Base-by-base conservation (phyloP, 1,140 invertebrate genomes). In the Olivierus martensii region DNA sequence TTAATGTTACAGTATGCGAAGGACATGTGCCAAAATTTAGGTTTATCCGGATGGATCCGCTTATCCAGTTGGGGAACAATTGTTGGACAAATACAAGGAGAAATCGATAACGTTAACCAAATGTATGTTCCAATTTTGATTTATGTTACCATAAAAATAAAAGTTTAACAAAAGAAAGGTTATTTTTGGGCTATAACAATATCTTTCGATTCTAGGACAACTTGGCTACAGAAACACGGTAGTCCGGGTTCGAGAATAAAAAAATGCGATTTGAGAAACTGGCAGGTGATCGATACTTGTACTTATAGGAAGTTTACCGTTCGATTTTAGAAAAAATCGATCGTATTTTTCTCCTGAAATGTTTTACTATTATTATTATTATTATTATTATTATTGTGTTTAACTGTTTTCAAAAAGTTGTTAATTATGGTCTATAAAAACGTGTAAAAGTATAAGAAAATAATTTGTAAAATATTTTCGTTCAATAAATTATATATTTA, bases 241-340 rank as follows among this genome's bases (percentile, higher is more conserved):
- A 86, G 84, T 55, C 87, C 87, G 1, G 84, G 84, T 45, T 81
- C 82, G 63, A 75, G 84, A 69, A 87, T 92, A 53, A 79, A 89
- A 55, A 77, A 77, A 43, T 84, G 84, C 62, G 83, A 88, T 56
- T 73, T 90, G 21, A 76, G 75, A 43, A 88, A 89, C 67, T 83
- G 82, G 77, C 79, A 84, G 62, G 83, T 80, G 61, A 72, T 88
- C 17, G 74, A 79, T n/a, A 76, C 77, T 61, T 76, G 79, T 55
- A 83, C 85, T 52, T 88, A 86, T 67, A 77, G 77, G 63, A 80
- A 79, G 55, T 92, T 88, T 65, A 80, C 76, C 47, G 83, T 90
- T 71, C 74, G 87, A 61, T 90, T 90, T 72, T 90, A 73, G 78
- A 39, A 12, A 43, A 4, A 22, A 17, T 22, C 41, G 28, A 28